Conservation (phyloP, 2,113 vertebrate genomes). For the Muntiacus muntjak region DNA sequence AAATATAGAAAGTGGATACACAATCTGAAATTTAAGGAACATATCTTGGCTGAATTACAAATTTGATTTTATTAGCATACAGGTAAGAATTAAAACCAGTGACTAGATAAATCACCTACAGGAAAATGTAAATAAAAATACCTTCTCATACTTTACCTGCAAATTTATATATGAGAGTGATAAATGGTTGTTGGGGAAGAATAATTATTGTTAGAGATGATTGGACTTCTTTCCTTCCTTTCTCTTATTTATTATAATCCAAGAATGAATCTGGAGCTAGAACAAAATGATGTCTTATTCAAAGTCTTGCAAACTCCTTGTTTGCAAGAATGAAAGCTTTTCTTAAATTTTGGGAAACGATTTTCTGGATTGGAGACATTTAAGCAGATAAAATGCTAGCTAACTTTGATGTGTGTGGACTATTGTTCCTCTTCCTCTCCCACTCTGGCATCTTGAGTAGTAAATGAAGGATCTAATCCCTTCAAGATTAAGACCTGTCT, state of each 20-base stretch:
- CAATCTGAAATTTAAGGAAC: background rate
- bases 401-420: background rate
- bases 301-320: background rate
- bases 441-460: background rate
- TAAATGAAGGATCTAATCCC: background rate
- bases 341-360: background rate
- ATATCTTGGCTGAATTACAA: background rate
- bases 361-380: background rate
- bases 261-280: background rate
- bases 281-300: background rate
- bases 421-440: background rate
- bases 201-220: background rate
- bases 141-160: background rate
- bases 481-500: background rate
- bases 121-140: background rate
- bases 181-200: background rate
- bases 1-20: background rate
- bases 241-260: background rate
- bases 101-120: background rate
- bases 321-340: background rate
- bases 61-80: background rate
- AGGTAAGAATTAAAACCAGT: background rate
- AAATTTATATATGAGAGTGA: background rate
- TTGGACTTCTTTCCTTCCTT: background rate
- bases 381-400: background rate